Percentiles rank a stretch among this genome's conserved stretches.
phyloP scores from a whole-genome alignment of 2,888 invertebrate species.

The Hydropsyche betteni region DNA sequence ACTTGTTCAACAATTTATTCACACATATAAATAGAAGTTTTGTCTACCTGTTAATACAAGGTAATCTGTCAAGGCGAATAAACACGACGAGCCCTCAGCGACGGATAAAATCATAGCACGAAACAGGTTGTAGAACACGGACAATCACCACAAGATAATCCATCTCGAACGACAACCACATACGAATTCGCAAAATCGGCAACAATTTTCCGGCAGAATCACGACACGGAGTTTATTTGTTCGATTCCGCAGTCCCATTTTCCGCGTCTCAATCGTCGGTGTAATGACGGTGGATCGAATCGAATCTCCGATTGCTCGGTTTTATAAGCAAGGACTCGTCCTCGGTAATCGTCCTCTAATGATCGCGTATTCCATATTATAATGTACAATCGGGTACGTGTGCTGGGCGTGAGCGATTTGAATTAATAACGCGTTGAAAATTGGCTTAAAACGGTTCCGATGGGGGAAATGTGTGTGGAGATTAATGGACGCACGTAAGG shows the following conservation, averaged over 20 bases:
- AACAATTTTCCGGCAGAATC: no score
- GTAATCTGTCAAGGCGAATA: slow-evolving; percentile 6
- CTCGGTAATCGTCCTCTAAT: neutral
- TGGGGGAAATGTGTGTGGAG: neutral
- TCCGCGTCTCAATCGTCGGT: no score
- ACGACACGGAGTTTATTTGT: no score
- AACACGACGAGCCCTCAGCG: slow-evolving; percentile 8
- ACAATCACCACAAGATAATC: no score
- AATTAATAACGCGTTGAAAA: slow-evolving; percentile 24
- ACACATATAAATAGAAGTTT: neutral
- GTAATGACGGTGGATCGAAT: slow-evolving; percentile 24
- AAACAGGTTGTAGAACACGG: no score
- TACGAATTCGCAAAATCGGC: no score
- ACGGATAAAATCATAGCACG: no score
- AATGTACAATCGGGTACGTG: slow-evolving; percentile 1
- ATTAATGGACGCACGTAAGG: neutral
- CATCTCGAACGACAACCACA: no score
- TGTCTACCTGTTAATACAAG: neutral
- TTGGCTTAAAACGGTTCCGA: slow-evolving; percentile 1
- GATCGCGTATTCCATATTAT: neutral
- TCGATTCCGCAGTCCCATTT: no score
- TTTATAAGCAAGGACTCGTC: slow-evolving; percentile 6
- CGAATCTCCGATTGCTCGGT: slow-evolving; percentile 15
- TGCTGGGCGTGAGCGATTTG: neutral
- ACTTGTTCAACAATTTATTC: neutral